Percentiles rank a stretch among this genome's conserved stretches.
phyloP scores from a whole-genome alignment of 2,888 invertebrate genomes.

The Thyatira batis region DNA sequence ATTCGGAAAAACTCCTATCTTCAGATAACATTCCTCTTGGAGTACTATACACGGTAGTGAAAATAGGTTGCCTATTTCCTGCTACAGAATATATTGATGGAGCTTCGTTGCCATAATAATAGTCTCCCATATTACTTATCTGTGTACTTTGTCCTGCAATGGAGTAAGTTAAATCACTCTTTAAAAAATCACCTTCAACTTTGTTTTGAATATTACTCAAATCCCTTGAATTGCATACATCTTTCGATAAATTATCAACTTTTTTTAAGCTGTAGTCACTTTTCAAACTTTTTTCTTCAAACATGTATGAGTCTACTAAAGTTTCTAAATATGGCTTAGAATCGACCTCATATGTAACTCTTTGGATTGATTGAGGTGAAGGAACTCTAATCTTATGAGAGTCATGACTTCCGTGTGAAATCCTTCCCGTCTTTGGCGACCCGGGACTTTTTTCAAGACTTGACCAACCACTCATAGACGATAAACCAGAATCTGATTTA shows the following conservation, averaged over 20 bases:
- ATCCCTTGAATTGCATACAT: slow-evolving; percentile 55
- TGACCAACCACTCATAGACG: slow-evolving; percentile 94
- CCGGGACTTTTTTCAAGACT: slow-evolving; percentile 93
- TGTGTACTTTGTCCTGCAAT: slow-evolving; percentile 51
- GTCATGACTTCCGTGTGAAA: slow-evolving; percentile 64
- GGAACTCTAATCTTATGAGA: slow-evolving; percentile 67
- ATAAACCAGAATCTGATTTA: slow-evolving; percentile 93
- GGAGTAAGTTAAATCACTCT: slow-evolving; percentile 56
- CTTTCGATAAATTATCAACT: slow-evolving; percentile 49
- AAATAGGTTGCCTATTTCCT: slow-evolving; percentile 86
- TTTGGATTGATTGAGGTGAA: slow-evolving; percentile 69
- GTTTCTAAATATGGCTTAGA: slow-evolving; percentile 80
- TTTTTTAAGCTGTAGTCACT: slow-evolving; percentile 59
- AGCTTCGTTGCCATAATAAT: slow-evolving; percentile 77
- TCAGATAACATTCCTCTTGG: slow-evolving; percentile 84
- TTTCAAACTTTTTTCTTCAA: slow-evolving; percentile 58
- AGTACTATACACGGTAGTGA: slow-evolving; percentile 89
- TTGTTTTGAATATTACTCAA: slow-evolving; percentile 59
- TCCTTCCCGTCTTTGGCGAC: slow-evolving; percentile 85
- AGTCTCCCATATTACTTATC: slow-evolving; percentile 65
- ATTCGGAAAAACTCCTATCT: slow-evolving; percentile 85
- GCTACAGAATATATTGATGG: slow-evolving; percentile 89
- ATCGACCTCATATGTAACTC: slow-evolving; percentile 65
- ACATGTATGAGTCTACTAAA: slow-evolving; percentile 78
- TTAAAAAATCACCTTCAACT: slow-evolving; percentile 53